Conservation (phyloP, 2,888 invertebrate species). For the Onthophagus sagittarius region DNA sequence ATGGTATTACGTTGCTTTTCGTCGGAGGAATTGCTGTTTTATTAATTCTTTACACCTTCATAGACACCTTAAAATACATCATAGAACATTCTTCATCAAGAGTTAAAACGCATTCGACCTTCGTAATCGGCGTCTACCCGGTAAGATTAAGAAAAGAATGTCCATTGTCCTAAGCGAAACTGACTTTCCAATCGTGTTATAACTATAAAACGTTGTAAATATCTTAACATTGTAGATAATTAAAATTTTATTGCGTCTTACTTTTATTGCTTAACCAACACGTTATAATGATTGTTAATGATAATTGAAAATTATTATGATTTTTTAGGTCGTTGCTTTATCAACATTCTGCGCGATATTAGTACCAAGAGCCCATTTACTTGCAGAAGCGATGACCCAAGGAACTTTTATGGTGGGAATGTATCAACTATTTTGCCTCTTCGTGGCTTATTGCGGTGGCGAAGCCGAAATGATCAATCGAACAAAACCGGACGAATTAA, state of each 20-base stretch:
- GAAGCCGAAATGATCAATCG: conserved; percentile 56
- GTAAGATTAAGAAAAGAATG: conserved; percentile 46
- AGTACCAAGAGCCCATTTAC: conserved; percentile 61
- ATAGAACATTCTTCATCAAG: conserved; percentile 53
- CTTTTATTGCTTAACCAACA: background rate
- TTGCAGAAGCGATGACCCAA: conserved; percentile 67
- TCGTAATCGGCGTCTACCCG: conserved; percentile 61
- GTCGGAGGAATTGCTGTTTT: conserved; percentile 53
- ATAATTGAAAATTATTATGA: background rate
- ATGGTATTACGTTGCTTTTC: conserved; percentile 55
- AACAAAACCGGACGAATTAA: conserved; percentile 56
- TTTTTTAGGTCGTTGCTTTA: conserved; percentile 54
- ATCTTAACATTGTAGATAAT: too few relatives aligned
- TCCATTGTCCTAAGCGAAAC: background rate
- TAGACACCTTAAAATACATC: conserved; percentile 55
- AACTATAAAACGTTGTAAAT: too few relatives aligned
- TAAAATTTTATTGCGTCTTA: background rate
- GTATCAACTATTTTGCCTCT: conserved; percentile 65
- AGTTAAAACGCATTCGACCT: conserved; percentile 54
- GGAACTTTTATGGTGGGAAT: conserved; percentile 65
- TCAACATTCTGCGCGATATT: conserved; percentile 57
- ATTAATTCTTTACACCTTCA: conserved; percentile 52
- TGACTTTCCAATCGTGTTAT: background rate
- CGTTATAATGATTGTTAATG: background rate
- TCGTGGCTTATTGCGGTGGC: conserved; percentile 64